Conservation (phyloP, 2,797 vertebrate genomes). For the Cossypha heuglini region DNA sequence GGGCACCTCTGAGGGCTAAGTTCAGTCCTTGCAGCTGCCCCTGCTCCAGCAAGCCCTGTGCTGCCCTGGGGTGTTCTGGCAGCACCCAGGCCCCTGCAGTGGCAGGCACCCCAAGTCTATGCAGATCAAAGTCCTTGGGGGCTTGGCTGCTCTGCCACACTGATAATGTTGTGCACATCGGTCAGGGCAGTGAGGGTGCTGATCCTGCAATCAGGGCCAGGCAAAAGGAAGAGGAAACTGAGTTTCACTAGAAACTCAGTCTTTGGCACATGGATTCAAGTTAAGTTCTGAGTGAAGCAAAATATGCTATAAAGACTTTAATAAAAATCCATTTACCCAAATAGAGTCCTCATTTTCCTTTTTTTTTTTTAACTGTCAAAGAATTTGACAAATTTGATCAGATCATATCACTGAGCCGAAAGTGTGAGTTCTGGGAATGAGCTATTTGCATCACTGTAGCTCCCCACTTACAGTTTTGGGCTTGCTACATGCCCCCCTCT, state of each 20-base stretch:
- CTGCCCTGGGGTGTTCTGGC: not conserved
- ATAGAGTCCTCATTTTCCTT: slow-evolving; percentile 2
- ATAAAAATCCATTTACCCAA: slow-evolving; percentile 44
- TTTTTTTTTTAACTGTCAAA: slow-evolving; percentile 29
- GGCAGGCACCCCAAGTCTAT: too few relatives aligned
- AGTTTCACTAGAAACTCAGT: not conserved
- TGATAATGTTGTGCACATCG: fast-evolving
- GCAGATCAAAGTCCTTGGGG: not conserved
- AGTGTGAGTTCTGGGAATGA: slow-evolving; percentile 43
- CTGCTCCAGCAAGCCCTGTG: not conserved
- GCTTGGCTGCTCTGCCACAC: not conserved
- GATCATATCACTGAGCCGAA: not conserved
- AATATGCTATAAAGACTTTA: slow-evolving; percentile 5
- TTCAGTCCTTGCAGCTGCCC: fast-evolving
- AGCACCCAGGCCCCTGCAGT: not conserved
- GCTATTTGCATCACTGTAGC: slow-evolving; percentile 44
- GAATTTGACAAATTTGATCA: slow-evolving; percentile 48
- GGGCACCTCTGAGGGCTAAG: fast-evolving
- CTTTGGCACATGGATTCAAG: not conserved
- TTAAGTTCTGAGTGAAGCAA: not conserved
- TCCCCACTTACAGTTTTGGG: slow-evolving; percentile 31
- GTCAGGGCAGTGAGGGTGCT: fast-evolving
- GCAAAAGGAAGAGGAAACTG: not conserved
- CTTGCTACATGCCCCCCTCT: not conserved
- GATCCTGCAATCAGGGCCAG: not conserved